These are phyloP conservation scores for Seira musarum DNA, from an alignment of 2,888 invertebrate species.

Conservation along the genomic window DNA sequence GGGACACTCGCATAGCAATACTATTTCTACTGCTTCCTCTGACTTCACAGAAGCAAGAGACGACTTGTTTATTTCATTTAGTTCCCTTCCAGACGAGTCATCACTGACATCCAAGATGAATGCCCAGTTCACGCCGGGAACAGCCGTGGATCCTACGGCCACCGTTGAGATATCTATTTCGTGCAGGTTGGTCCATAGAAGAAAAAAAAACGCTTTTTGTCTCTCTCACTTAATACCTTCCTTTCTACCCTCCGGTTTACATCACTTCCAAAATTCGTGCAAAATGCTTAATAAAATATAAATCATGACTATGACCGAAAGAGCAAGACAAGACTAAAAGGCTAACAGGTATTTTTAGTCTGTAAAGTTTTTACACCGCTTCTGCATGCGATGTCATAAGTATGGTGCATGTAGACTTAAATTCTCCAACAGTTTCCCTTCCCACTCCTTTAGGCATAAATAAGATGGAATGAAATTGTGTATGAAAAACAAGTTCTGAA, in stretches of 20 bases:
- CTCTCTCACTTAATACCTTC: not conserved
- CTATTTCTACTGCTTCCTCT: not conserved
- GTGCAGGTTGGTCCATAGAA: constrained; percentile 58
- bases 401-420: too few relatives aligned
- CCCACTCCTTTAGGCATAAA: constrained; percentile 8
- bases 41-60: not conserved
- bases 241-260: not conserved
- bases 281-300: constrained; percentile 27
- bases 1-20: not conserved
- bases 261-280: not conserved
- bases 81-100: not conserved
- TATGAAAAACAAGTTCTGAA: not conserved
- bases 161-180: constrained; percentile 69
- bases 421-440: not conserved
- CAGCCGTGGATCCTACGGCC: constrained; percentile 67
- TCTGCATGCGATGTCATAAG: too few relatives aligned
- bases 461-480: not conserved
- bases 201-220: not conserved
- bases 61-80: too few relatives aligned
- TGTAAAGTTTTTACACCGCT: too few relatives aligned
- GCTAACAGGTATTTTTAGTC: not conserved
- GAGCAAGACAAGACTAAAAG: not conserved
- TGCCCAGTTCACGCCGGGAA: constrained; percentile 65
- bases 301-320: constrained; percentile 19
- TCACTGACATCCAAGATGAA: constrained; percentile 53